Conservation (phyloP, 2,113 vertebrate genomes). For the Butastur rufipennis region DNA sequence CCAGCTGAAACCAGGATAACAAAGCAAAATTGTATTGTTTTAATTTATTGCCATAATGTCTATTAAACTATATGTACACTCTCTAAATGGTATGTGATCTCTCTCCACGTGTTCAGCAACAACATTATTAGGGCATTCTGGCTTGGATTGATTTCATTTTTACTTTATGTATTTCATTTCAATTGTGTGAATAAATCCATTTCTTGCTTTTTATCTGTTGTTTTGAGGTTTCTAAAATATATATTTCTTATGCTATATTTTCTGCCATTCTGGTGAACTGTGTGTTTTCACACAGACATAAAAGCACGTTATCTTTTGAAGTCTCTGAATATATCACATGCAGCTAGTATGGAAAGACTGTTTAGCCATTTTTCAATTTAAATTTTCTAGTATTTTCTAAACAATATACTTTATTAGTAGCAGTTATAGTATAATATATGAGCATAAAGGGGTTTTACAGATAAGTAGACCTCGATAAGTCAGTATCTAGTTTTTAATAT, state of each 20-base stretch:
- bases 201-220: not conserved
- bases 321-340: not conserved
- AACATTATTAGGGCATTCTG: not conserved
- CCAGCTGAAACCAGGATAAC: too few species aligned
- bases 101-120: not conserved
- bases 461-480: not conserved
- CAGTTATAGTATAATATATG: not conserved
- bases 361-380: not conserved
- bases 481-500: not conserved
- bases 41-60: not conserved
- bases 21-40: not conserved
- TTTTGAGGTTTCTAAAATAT: not conserved
- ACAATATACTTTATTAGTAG: not conserved
- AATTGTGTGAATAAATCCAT: not conserved
- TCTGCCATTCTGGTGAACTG: not conserved
- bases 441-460: not conserved
- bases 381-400: not conserved
- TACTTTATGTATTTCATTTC: not conserved
- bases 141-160: not conserved
- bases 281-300: not conserved
- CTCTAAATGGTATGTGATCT: not conserved
- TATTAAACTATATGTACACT: not conserved
- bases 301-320: not conserved
- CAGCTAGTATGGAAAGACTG: not conserved
- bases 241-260: not conserved